Percentiles rank a stretch among this genome's conserved stretches.
Conservation (phyloP, 2,888 invertebrate species). For the Drosophila anomelani region DNA sequence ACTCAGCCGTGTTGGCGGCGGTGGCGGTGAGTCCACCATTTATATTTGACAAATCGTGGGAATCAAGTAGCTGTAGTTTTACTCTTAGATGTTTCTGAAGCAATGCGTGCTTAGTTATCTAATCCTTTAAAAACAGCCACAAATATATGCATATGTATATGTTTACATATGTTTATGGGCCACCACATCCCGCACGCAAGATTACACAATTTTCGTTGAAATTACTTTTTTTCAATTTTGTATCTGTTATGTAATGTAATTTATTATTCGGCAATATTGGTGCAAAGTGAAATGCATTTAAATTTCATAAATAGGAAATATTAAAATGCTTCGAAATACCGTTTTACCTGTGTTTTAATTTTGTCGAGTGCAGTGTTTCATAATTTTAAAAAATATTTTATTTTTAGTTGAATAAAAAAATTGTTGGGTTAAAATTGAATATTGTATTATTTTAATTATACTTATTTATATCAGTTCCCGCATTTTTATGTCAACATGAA, state of each 20-base stretch:
- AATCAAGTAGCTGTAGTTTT: slow-evolving; percentile 11
- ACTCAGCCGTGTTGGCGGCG: slow-evolving; percentile 83
- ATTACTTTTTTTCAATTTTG: slow-evolving; percentile 37
- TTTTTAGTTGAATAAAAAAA: slow-evolving; percentile 48
- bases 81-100: not conserved
- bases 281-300: slow-evolving; percentile 17
- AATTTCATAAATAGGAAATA: not conserved
- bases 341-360: not conserved
- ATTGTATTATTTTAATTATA: slow-evolving; percentile 4
- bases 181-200: slow-evolving; percentile 1
- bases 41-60: slow-evolving; percentile 64
- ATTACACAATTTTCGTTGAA: slow-evolving; percentile 6
- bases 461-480: not conserved
- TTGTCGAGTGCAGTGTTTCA: slow-evolving; percentile 4
- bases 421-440: not conserved
- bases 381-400: slow-evolving; percentile 48
- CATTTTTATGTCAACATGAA: not conserved
- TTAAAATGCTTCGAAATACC: not conserved
- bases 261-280: slow-evolving; percentile 1
- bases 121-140: slow-evolving; percentile 1
- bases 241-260: not conserved
- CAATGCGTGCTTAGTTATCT: not conserved
- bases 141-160: not conserved
- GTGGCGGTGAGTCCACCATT: slow-evolving; percentile 85
- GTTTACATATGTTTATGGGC: slow-evolving; percentile 1